phyloP scores from a whole-genome alignment of 1,140 invertebrate species.

The Ruditapes philippinarum region DNA sequence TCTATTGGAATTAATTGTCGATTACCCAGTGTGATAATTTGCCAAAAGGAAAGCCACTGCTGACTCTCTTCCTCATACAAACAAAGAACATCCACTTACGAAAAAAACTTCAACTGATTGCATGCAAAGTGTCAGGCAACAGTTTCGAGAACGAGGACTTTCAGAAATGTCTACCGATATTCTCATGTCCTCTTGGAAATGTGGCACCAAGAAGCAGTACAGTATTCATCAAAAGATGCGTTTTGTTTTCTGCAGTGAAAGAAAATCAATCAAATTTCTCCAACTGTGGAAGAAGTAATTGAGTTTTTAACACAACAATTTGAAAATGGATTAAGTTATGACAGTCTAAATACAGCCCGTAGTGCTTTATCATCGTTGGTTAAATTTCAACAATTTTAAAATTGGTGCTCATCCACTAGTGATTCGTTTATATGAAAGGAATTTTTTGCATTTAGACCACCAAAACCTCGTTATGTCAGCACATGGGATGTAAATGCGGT shows the following conservation, averaged over 20 bases:
- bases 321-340: slow-evolving; percentile 32
- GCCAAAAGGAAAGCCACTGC: background rate
- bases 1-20: background rate
- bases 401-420: no score
- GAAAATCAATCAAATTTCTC: background rate
- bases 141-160: slow-evolving; percentile 38
- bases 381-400: no score
- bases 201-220: slow-evolving; percentile 52
- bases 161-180: slow-evolving; percentile 36
- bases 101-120: slow-evolving; percentile 11
- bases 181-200: slow-evolving; percentile 54
- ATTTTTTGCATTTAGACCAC: no score
- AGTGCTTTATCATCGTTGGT: background rate
- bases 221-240: slow-evolving; percentile 19
- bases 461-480: no score
- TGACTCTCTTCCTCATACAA: background rate
- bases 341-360: no score
- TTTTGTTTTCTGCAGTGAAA: slow-evolving; percentile 45
- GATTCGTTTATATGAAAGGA: no score
- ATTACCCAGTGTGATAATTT: background rate
- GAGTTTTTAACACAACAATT: slow-evolving; percentile 55
- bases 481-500: no score
- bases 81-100: background rate
- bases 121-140: slow-evolving; percentile 44
- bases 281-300: slow-evolving; percentile 32